These are phyloP conservation scores for Silvanus unidentatus DNA, from an alignment of 2,888 invertebrate genomes.

Conservation along the genomic window DNA sequence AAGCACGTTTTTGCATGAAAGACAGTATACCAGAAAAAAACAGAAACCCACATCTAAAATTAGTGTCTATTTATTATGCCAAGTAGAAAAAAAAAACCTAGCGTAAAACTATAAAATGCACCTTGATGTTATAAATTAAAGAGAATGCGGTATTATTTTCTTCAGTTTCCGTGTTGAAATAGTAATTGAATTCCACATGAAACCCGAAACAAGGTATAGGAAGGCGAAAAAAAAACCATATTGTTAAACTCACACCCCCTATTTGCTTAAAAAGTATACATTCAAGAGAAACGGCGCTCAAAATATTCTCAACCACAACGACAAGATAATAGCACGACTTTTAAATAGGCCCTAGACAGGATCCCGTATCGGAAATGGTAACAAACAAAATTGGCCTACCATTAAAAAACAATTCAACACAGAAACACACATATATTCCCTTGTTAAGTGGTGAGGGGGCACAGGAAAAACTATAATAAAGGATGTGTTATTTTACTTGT, in stretches of 20 bases:
- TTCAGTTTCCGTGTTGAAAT: constrained; percentile 33
- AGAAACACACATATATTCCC: not conserved
- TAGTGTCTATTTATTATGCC: too few species aligned
- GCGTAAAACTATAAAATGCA: constrained; percentile 1
- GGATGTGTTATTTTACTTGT: constrained; percentile 9
- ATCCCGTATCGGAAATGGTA: not conserved
- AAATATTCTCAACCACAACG: too few species aligned
- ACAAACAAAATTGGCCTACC: not conserved
- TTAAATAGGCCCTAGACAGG: too few species aligned
- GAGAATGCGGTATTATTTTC: constrained; percentile 33
- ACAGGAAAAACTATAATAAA: not conserved
- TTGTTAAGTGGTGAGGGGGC: too few species aligned
- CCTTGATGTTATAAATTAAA: constrained; percentile 24
- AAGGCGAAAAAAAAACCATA: constrained; percentile 14
- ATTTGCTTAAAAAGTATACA: too few species aligned
- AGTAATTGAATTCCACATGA: constrained; percentile 30
- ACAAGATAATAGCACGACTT: too few species aligned
- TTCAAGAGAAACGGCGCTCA: too few species aligned
- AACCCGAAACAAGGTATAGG: constrained; percentile 23
- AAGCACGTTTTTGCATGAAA: too few species aligned
- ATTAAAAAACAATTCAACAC: constrained; percentile 4
- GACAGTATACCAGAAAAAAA: too few species aligned
- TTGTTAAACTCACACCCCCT: too few species aligned
- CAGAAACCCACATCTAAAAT: too few species aligned
- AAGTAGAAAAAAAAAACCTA: too few species aligned